These are phyloP conservation scores for Phymorhynchus buccinoides DNA, from an alignment of 1,140 invertebrate species.

Conservation along the genomic window DNA sequence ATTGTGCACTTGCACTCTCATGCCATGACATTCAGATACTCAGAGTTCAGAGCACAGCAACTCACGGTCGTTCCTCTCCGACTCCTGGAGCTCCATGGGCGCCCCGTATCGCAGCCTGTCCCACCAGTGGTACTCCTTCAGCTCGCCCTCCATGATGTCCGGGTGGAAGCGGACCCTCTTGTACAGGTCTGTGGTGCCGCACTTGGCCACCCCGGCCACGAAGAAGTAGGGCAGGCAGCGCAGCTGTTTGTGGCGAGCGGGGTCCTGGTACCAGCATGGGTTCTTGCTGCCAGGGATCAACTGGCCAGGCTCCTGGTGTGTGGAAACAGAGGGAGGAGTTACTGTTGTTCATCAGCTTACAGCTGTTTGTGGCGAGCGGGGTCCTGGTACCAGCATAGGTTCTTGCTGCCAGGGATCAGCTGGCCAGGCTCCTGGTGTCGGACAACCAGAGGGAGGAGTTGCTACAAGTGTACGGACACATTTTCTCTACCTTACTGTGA, in stretches of 20 bases:
- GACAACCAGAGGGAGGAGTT: neutral
- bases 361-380: neutral
- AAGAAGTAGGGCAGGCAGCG: slow-evolving; percentile 62
- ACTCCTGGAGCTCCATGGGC: slow-evolving; percentile 22
- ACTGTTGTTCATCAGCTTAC: neutral
- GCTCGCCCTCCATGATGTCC: slow-evolving; percentile 48
- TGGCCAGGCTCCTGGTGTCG: slow-evolving; percentile 31
- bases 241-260: neutral
- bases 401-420: slow-evolving; percentile 45
- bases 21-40: too few species aligned
- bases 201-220: slow-evolving; percentile 59
- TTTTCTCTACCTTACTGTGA: neutral
- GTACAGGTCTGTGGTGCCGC: slow-evolving; percentile 61
- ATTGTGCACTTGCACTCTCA: too few species aligned
- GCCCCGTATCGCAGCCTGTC: slow-evolving; percentile 28
- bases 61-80: slow-evolving; percentile 1
- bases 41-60: slow-evolving; percentile 54
- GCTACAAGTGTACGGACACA: too few species aligned
- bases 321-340: neutral
- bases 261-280: slow-evolving; percentile 56
- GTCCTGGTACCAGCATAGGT: slow-evolving; percentile 58
- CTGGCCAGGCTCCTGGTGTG: slow-evolving; percentile 29
- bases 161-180: slow-evolving; percentile 53
- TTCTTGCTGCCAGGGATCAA: slow-evolving; percentile 49
- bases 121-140: slow-evolving; percentile 53